These are phyloP conservation scores for Atherinomorus stipes DNA, from an alignment of 2,113 vertebrate genomes.

Conservation along the genomic window DNA sequence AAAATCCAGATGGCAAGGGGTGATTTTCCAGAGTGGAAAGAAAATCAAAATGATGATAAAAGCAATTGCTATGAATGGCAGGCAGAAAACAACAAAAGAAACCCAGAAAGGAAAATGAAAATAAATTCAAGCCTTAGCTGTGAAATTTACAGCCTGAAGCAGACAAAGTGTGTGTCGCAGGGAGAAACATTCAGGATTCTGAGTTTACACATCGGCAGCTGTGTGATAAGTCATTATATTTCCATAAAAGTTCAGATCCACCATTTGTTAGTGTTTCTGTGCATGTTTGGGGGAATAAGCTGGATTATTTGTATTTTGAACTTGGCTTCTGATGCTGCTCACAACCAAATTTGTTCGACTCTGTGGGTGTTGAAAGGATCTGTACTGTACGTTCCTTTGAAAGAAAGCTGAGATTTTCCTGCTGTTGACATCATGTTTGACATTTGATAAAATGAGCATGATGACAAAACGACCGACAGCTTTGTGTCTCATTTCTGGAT, in stretches of 20 bases:
- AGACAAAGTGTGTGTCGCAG: background rate
- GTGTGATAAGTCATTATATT: background rate
- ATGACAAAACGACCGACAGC: conserved; percentile 62
- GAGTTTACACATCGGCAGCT: conserved; percentile 12
- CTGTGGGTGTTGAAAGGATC: background rate
- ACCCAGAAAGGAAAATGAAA: background rate
- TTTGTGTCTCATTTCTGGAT: conserved; percentile 22
- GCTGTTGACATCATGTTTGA: conserved; percentile 58
- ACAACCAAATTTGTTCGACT: conserved; percentile 3
- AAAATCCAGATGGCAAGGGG: background rate
- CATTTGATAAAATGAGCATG: conserved; percentile 64
- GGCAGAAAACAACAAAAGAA: conserved; percentile 19
- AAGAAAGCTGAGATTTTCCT: conserved; percentile 28
- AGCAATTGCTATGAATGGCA: background rate
- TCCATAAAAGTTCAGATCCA: background rate
- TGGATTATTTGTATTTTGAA: background rate
- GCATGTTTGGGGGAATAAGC: background rate
- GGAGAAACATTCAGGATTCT: conserved; percentile 1
- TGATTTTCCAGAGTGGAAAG: conserved; percentile 2
- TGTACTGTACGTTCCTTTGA: conserved; percentile 19
- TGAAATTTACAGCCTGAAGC: conserved; percentile 19
- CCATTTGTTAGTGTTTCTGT: background rate
- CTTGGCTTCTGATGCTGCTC: conserved; percentile 5
- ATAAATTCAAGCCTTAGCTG: background rate
- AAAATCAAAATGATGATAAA: conserved; percentile 12